Evolutionary conservation across 2,888 invertebrate genomes (phyloP), one percentile per base, ranked within the genome.

Genomic region (Archaeoteleia sp.): DNA sequence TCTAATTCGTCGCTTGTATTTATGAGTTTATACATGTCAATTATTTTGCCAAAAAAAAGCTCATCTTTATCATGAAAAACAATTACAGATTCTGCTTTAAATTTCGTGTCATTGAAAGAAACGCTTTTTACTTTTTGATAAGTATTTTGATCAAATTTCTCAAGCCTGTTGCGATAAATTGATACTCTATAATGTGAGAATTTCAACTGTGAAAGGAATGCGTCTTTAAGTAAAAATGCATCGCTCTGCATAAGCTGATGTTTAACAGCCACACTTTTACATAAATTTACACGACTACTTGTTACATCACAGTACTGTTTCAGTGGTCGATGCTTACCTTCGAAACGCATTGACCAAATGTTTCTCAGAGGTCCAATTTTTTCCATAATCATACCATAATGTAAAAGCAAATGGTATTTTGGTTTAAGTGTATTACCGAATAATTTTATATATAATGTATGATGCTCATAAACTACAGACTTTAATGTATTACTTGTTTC

Each of bases 341-440:
- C 69, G 23, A 42, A 62, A 14, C 69, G 54, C 61, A 72, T 72
- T 2, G 55, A 48, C 53, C 66, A 70, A 12, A 72, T 53, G 20
- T 67, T 45, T 34, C 45, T 58, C 6, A 73, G 20, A n/a, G 67
- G 71, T 12, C 69, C 72, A 10, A 72, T 32, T 34, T 40, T 51
- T 1, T 27, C 29, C 70, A 70, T 72, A 13, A 70, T 48, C 14
- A 40, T 29, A 3, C 57, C 9, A 40, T 72, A 70, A 30, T 72
- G 70, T 9, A 65, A 17, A 42, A 70, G 42, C 25, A 43, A 40
- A 61, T 68, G 72, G n/a, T 66, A 39, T 39, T 68, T 70, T 0
- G 70, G 70, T 37, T 67, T 71, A n/a, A 71, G 25, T 23, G 46
- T 45, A 12, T 61, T 15, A 6, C 32, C 57, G 20, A 63, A 60